Base-by-base conservation (phyloP, 2,113 vertebrate species). In the Sciurus niger region DNA sequence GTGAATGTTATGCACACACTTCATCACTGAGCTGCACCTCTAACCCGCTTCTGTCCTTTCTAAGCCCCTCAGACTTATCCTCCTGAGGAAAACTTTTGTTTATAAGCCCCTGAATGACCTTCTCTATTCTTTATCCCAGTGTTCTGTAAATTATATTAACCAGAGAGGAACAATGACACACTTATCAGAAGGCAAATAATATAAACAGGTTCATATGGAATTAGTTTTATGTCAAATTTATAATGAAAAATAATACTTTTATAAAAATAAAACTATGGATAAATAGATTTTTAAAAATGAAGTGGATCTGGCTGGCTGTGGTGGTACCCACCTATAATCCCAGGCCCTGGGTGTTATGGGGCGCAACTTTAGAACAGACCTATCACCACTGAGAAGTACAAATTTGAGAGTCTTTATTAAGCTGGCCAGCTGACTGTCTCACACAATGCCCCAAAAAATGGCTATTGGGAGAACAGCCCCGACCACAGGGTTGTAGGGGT, bases 201-300 rank as follows among this genome's bases (percentile, higher is more conserved):
- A 51, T 65, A 84, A 88, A 10, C 65, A 88, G 58, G 48, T 85
- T 93, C 76, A 87, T 63, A 43, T 78, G 34, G 60, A 65, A 37
- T 93, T 94, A 82, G n/a, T 67, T 76, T 88, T 88, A 18, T 87
- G 67, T 76, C 34, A 83, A 84, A 48, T 72, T 84, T 88, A 67
- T 84, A 84, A 84, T 65, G 46, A 40, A 73, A 89, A 84, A 37
- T 85, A 79, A 65, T 94, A 40, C 77, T 63, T 16, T 83, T 84
- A 83, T 77, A 60, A 70, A 86, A 93, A 72, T 67, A 83, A 43
- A 83, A 76, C 58, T 86, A 43, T 48, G 6, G 25, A 63, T 22
- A 93, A 85, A 30, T 80, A 86, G 78, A 58, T 76, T 90, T 76
- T 90, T 73, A 46, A 86, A 84, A 86, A 60, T 80, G 53, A 87